A percentile compares a stretch with the other conserved stretches of the same genome.
Evolutionary conservation across 2,888 invertebrate species (phyloP).

Genomic region (Drosophila greeni): DNA sequence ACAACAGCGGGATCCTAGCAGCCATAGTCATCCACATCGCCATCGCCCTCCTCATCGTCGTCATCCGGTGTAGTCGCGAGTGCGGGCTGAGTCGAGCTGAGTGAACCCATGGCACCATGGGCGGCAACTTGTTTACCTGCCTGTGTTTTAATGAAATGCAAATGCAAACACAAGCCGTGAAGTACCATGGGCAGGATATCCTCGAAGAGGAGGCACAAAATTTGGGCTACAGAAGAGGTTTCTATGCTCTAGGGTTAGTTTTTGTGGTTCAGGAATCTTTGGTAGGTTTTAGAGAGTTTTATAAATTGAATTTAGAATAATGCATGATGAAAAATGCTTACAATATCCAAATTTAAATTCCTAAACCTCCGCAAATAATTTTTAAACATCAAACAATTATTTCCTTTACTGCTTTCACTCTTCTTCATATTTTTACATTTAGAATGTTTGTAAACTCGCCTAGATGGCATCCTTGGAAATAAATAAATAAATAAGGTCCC

Average conservation of each 20-base stretch:
- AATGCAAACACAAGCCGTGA: conserved; percentile 59
- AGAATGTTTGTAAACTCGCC: conserved; percentile 4
- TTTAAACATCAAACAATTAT: neutral
- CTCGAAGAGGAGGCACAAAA: neutral
- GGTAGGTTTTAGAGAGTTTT: neutral
- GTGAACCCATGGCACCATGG: conserved; percentile 26
- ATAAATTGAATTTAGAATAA: neutral
- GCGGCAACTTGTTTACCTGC: conserved; percentile 56
- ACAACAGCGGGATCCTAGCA: conserved; percentile 24
- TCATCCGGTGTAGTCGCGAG: conserved; percentile 41
- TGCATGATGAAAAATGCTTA: too few species aligned
- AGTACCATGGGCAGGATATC: conserved; percentile 23
- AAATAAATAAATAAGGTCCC: conserved; percentile 2
- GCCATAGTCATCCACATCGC: conserved; percentile 18
- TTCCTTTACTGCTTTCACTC: neutral
- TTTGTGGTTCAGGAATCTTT: neutral
- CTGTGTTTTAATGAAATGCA: conserved; percentile 71
- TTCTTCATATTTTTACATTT: neutral
- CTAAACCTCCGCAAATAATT: neutral
- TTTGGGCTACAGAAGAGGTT: neutral
- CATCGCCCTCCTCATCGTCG: conserved; percentile 41
- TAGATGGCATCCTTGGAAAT: conserved; percentile 3
- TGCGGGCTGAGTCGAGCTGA: conserved; percentile 17
- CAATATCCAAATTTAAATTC: too few species aligned
- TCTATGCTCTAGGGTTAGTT: neutral